Evolutionary conservation across 2,888 invertebrate genomes (phyloP).

Genomic region (Cephus sareptanus): DNA sequence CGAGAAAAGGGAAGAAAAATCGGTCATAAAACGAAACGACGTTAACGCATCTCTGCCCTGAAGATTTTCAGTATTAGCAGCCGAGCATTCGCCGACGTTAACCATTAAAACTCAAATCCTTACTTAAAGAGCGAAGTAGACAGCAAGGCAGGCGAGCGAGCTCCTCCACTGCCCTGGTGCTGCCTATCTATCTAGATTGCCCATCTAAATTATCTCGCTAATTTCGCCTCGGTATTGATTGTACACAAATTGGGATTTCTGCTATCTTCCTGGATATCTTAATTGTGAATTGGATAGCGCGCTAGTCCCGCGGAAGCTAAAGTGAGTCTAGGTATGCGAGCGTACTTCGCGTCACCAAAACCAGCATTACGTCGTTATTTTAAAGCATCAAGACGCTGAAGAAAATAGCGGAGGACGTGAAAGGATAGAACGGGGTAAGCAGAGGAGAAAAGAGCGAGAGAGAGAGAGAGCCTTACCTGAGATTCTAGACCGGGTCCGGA

Average conservation of each 20-base stretch:
- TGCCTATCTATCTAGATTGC: slow-evolving; percentile 39
- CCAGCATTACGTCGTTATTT: background rate
- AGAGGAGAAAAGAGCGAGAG: background rate
- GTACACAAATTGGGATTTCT: slow-evolving; percentile 46
- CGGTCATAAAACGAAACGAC: slow-evolving; percentile 1
- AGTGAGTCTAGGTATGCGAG: background rate
- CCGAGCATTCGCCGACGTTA: background rate
- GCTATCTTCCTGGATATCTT: slow-evolving; percentile 47
- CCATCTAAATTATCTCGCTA: slow-evolving; percentile 55
- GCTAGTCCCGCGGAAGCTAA: background rate
- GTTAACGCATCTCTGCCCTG: background rate
- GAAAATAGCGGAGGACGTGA: background rate
- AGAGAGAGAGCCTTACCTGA: too few relatives aligned
- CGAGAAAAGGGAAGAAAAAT: background rate
- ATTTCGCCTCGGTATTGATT: slow-evolving; percentile 50
- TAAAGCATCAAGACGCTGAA: background rate
- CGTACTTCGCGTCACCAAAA: background rate
- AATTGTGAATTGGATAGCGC: slow-evolving; percentile 42
- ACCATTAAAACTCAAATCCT: background rate
- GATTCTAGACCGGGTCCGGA: slow-evolving; percentile 11
- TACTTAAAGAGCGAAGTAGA: background rate
- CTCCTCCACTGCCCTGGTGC: background rate
- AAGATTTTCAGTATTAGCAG: background rate
- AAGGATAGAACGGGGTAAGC: background rate
- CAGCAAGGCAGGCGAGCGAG: background rate